Percentiles rank a stretch among this genome's conserved stretches.
phyloP scores from a whole-genome alignment of 2,113 vertebrate genomes.

The Lepisosteus osseus region DNA sequence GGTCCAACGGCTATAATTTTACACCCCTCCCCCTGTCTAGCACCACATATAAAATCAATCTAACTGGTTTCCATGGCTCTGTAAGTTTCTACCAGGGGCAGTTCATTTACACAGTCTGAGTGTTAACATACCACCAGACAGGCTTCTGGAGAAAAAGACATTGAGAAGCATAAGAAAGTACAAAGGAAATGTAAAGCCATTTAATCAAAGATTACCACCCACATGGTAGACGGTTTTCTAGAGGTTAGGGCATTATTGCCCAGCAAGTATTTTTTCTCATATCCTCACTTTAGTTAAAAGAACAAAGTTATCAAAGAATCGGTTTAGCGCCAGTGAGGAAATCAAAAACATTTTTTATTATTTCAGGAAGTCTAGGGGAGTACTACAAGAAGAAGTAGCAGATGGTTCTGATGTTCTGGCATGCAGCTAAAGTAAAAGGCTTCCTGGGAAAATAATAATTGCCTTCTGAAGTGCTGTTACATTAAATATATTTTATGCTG shows the following conservation, averaged over 20 bases:
- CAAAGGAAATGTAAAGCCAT: constrained; percentile 48
- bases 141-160: constrained; percentile 38
- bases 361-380: no score
- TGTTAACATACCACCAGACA: constrained; percentile 59
- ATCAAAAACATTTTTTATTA: no score
- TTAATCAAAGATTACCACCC: constrained; percentile 51
- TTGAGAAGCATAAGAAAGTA: constrained; percentile 3
- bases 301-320: constrained; percentile 23
- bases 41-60: constrained; percentile 42
- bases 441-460: no score
- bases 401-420: no score
- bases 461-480: no score
- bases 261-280: constrained; percentile 36
- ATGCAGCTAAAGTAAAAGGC: no score
- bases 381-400: no score
- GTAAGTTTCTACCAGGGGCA: constrained; percentile 37
- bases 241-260: constrained; percentile 49
- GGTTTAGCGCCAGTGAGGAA: no score
- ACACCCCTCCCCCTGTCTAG: constrained; percentile 19
- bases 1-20: not conserved
- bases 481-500: no score
- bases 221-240: constrained; percentile 46
- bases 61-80: constrained; percentile 61
- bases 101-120: constrained; percentile 65
- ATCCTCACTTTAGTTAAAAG: constrained; percentile 33